Base-by-base conservation (phyloP, 2,888 invertebrate genomes). In the Petrolisthes cinctipes region DNA sequence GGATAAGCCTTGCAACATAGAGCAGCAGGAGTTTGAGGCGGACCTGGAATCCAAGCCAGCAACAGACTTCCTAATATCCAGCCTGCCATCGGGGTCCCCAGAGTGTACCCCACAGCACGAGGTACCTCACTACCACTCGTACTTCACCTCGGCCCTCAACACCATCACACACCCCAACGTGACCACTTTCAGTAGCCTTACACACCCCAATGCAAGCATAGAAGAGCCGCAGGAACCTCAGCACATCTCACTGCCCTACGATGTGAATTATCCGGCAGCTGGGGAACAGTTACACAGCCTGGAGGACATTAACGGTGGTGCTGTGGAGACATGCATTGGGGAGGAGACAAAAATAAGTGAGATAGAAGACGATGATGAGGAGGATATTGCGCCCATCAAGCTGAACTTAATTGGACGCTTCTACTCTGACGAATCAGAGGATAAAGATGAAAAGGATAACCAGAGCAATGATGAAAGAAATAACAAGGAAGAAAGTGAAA, bases 181-280 rank as follows among this genome's bases (percentile, higher is more conserved):
- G 6, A n/a, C 71, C 11, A n/a, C 89, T 17, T 75, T 90, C 51
- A 89, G 83, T 17, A 86, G 85, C 54, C 80, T 90, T 11, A 81
- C 89, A n/a, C 87, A 89, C 37, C 85, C 86, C 4, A 85, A 37
- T 53, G 84, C 86, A 6, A 86, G 86, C 75, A 37, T 89, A 54
- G 89, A 89, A 11, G 86, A 88, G 56, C 87, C 84, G 53, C 83
- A 88, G 37, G 71, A 81, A 23, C 87, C 82, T 20, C 89, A 90
- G 53, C 90, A 90, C 57, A 86, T 90, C 11, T 90, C 90, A n/a
- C 84, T 90, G 53, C 90, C 90, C 1, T 90, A 90, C 78, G 87
- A 89, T 56, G 90, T 90, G 54, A 90, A 90, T 68, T 83, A 85
- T 14, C 87, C 86, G 11, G 61, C 82, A 51, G 84, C 88, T 51